Evolutionary conservation across 1,140 invertebrate genomes (phyloP), one percentile per base, ranked within the genome.

Genomic region (Brachionus rubens): DNA sequence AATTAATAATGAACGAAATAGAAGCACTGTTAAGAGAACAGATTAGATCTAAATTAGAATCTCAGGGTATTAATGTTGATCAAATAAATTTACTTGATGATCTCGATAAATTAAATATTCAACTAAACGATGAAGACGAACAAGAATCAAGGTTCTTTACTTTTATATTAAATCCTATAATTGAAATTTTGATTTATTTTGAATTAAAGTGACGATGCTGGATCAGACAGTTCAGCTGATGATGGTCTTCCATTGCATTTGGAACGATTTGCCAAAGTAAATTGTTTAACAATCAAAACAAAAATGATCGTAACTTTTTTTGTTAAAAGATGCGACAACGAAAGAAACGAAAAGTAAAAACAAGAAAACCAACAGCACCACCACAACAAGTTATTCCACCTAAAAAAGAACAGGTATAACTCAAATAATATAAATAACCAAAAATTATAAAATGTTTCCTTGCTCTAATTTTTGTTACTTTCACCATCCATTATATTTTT

Each of bases 171-270:
- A 28, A 30, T 70, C 14, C 14, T 5, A 19, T 26, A 3, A 30
- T 3, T 48, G 14, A 19, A 36, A 26, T 41, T 52, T 77, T 46
- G 67, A 10, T 36, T 43, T 24, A 48, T 77, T 54, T 62, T 48
- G n/a, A n/a, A n/a, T 80, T 81, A 12, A 75, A 85, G 83, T 81
- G 83, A 84, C 80, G 77, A 78, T 48, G 81, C 81, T 75, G 84
- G 84, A 12, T 84, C 83, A 24, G 83, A 85, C 78, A 84, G 83
- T 75, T 84, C 83, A 14, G 80, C 81, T 6, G 84, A 83, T 26
- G 83, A 85, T 79, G 83, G 84, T 12, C 81, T 83, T 46, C 84
- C 84, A 7, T 77, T 82, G 7, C 82, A 84, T 77, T 77, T 84
- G 21, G 54, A 76, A 67, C 30, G 30, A n/a, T 62, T 47, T 47